Base-by-base conservation (phyloP, 2,888 invertebrate species). In the Aelia acuminata region DNA sequence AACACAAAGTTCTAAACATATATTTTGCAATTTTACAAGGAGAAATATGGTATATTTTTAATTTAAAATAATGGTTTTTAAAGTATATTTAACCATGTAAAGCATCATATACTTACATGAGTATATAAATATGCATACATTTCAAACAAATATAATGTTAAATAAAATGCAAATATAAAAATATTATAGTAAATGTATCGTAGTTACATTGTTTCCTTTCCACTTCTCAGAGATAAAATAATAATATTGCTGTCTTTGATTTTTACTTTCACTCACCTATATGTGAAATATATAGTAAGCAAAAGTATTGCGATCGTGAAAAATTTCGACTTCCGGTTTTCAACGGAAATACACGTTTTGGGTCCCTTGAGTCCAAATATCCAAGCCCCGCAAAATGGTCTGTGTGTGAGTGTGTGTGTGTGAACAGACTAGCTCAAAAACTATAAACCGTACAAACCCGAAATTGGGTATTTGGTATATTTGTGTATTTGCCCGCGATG, bases 1-100 rank as follows among this genome's bases (percentile, higher is more conserved):
- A 87, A 87, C 87, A 87, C 87, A 87, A 87, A 87, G 87, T 87
- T 87, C 87, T 80, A 87, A 84, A 87, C 87, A 87, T 70, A 84
- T 87, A 87, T 87, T 87, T 87, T 87, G 87, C 87, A 87, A 87
- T 87, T 70, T 87, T 80, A 50, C 87, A 75, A 53, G 84, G 87
- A 80, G 63, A 86, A 87, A 87, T 84, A 84, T 50, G 49, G 75
- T 87, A 87, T 87, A 87, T 87, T 87, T 87, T 87, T 87, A 87
- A 48, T 80, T 87, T 87, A 53, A 87, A 48, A 80, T 80, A 49
- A 50, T 39, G 70, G 53, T 75, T 87, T 50, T 87, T 87, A 84
- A 48, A 87, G 80, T 49, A 87, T 35, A 80, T 84, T 43, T 87
- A 87, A 87, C 48, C 75, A 87, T 87, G 87, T 80, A 84, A 87